Percentiles rank a stretch among this genome's conserved stretches.
Evolutionary conservation across 2,888 invertebrate genomes (phyloP).

Genomic region (Aleiodes testaceus): DNA sequence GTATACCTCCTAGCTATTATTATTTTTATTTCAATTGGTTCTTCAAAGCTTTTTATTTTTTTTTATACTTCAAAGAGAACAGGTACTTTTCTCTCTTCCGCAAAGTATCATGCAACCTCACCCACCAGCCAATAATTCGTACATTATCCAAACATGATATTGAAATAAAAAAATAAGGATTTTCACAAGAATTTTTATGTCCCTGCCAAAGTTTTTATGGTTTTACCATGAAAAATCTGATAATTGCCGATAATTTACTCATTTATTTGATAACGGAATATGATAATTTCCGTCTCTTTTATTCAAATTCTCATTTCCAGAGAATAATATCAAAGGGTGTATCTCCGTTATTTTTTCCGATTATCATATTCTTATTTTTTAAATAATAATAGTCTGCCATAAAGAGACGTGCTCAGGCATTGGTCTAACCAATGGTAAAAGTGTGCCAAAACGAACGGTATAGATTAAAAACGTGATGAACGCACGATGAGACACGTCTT

Average conservation of each 20-base stretch:
- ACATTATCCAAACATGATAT: neutral
- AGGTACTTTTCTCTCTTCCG: constrained; percentile 12
- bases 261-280: too few species aligned
- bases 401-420: neutral
- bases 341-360: neutral
- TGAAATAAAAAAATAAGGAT: neutral
- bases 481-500: neutral
- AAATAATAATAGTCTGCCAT: too few species aligned
- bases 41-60: neutral
- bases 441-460: neutral
- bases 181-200: constrained; percentile 7
- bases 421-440: neutral
- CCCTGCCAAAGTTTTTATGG: too few species aligned
- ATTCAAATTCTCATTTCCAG: too few species aligned
- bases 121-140: constrained; percentile 13
- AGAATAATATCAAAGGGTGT: neutral
- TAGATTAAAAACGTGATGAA: neutral
- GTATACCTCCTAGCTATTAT: constrained; percentile 23
- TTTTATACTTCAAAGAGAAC: constrained; percentile 12
- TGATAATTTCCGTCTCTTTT: neutral
- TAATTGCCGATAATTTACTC: too few species aligned
- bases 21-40: constrained; percentile 22
- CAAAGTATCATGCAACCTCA: constrained; percentile 23
- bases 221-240: too few species aligned
- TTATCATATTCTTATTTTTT: too few species aligned